Percentiles rank a stretch among this genome's conserved stretches.
These are phyloP conservation scores for Antheraea yamamai DNA, from an alignment of 2,888 invertebrate species.

Conservation along the genomic window DNA sequence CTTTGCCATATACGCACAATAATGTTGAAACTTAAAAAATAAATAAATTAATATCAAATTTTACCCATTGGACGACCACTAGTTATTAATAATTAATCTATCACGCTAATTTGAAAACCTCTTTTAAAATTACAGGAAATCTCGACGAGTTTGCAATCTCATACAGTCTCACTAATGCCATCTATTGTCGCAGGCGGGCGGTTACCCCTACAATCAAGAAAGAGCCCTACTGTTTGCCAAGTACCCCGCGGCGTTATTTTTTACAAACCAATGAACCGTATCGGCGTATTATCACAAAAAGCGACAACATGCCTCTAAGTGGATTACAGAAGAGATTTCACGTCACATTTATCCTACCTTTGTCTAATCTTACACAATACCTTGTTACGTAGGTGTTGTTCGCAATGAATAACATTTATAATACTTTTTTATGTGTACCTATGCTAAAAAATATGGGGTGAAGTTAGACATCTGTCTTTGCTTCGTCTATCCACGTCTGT, in stretches of 20 bases:
- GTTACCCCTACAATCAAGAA: slow-evolving; percentile 28
- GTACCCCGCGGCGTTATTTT: slow-evolving; percentile 74
- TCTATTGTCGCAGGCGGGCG: slow-evolving; percentile 44
- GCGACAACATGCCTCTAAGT: slow-evolving; percentile 77
- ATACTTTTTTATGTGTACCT: slow-evolving; percentile 57
- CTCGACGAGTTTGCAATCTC: background rate
- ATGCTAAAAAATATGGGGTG: slow-evolving; percentile 53
- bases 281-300: slow-evolving; percentile 67
- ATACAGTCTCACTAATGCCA: slow-evolving; percentile 40
- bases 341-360: slow-evolving; percentile 73
- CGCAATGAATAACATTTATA: slow-evolving; percentile 59
- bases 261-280: slow-evolving; percentile 74
- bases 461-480: slow-evolving; percentile 69
- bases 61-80: too few relatives aligned
- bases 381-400: slow-evolving; percentile 77
- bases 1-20: too few relatives aligned
- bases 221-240: slow-evolving; percentile 57
- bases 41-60: background rate
- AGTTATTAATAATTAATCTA: background rate
- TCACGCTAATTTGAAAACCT: background rate
- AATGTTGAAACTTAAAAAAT: background rate
- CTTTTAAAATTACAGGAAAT: background rate
- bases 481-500: slow-evolving; percentile 55
- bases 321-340: slow-evolving; percentile 75
- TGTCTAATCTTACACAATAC: slow-evolving; percentile 63